Evolutionary conservation across 2,888 invertebrate species (phyloP).

Genomic region (Osedax frankpressi): DNA sequence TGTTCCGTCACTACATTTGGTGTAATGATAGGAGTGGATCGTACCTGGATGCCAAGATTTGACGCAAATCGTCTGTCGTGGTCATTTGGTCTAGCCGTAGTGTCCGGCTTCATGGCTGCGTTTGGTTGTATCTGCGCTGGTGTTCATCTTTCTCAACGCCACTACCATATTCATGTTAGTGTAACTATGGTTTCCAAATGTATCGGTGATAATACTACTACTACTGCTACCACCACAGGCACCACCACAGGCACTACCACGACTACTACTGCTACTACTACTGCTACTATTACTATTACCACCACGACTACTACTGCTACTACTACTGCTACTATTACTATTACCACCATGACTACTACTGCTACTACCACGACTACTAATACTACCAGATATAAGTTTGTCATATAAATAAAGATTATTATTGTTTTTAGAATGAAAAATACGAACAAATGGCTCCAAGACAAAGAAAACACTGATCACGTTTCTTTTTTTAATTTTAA

Average conservation of each 20-base stretch:
- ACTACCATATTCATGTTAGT: neutral
- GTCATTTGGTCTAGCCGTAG: constrained; percentile 28
- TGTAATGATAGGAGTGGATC: constrained; percentile 29
- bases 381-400: neutral
- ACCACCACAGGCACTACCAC: neutral
- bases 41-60: constrained; percentile 30
- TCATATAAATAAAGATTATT: no score
- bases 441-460: no score
- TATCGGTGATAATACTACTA: neutral
- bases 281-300: neutral
- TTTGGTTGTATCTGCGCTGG: constrained; percentile 25
- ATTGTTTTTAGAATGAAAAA: no score
- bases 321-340: no score
- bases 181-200: no score
- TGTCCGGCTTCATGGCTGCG: constrained; percentile 27
- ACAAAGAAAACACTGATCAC: no score
- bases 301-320: neutral
- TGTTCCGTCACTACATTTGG: constrained; percentile 27
- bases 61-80: constrained; percentile 27
- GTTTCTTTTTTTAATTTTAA: no score
- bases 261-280: neutral
- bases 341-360: no score
- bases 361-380: neutral
- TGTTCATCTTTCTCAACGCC: neutral
- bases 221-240: neutral